Base-by-base conservation (phyloP, 2,888 invertebrate genomes). In the Lamellibrachia columna region DNA sequence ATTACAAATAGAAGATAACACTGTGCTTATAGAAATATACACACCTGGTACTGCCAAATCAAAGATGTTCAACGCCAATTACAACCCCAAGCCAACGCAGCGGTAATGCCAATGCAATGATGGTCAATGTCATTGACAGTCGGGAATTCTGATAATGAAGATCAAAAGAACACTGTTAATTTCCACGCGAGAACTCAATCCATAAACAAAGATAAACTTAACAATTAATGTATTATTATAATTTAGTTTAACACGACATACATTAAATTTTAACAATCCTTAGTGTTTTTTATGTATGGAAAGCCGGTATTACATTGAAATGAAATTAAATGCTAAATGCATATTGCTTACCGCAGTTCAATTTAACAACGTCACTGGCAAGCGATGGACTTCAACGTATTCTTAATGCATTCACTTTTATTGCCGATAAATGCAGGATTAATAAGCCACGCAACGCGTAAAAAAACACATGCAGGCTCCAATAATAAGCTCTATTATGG, bases 141-240 rank as follows among this genome's bases (percentile, higher is more conserved):
- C 75, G 75, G 75, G 75, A 22, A 22, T 75, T 75, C 75, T 75
- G 75, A 75, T 75, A 75, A 75, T 75, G 75, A 75, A 75, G 75
- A 75, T 75, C 75, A 75, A 75, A 75, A 75, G 75, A 75, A 22
- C 75, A 75, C 11, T 75, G 75, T 75, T 15, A 75, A 15, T 75
- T 75, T 75, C 22, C 75, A 75, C 75, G 22, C 75, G 75, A 75
- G 75, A 15, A 75, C 75, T 15, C 22, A 22, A 22, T 75, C 22
- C 2, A 9, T 15, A 60, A 11, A 60, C 22, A 8, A 60, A 75
- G n/a, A 75, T 75, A 75, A 22, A 75, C 75, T 15, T 3, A 22
- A 22, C 75, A 75, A 75, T 4, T 75, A 11, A 75, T 75, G 15
- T n/a, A 15, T 6, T 22, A 6, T n/a, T 22, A 75, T 22, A 75